phyloP scores from a whole-genome alignment of 2,888 invertebrate genomes.

The Argyra leucocephala region DNA sequence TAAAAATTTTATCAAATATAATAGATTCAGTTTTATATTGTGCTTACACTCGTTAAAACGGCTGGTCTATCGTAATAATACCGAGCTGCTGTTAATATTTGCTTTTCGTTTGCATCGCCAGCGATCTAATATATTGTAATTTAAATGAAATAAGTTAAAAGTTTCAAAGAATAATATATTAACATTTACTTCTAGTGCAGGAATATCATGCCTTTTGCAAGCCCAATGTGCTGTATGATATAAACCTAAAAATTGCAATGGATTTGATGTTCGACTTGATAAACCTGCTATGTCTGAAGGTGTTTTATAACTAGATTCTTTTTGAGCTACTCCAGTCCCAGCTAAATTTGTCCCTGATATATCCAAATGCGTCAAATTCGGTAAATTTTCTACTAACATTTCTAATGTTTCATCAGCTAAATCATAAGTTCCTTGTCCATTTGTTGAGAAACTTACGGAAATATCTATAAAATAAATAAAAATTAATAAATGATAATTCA shows the following conservation, averaged over 20 bases:
- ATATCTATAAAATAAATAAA: constrained; percentile 50
- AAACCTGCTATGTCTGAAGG: constrained; percentile 76
- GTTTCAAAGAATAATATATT: constrained; percentile 1
- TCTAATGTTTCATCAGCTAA: constrained; percentile 63
- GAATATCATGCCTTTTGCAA: constrained; percentile 81
- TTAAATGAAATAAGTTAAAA: constrained; percentile 12
- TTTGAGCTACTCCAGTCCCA: constrained; percentile 65
- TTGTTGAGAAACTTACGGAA: constrained; percentile 56
- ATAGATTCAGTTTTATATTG: constrained; percentile 2
- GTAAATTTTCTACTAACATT: constrained; percentile 62
- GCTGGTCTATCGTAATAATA: constrained; percentile 78
- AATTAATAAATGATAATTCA: too few relatives aligned
- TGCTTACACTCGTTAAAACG: constrained; percentile 51
- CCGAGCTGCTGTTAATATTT: constrained; percentile 74
- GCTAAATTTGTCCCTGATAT: constrained; percentile 95
- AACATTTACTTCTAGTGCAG: constrained; percentile 65
- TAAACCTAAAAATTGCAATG: constrained; percentile 82
- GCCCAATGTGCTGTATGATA: constrained; percentile 85
- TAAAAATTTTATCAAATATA: background rate
- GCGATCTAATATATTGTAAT: constrained; percentile 58
- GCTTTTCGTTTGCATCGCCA: constrained; percentile 83
- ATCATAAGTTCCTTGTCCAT: constrained; percentile 62
- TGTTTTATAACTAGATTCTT: constrained; percentile 38
- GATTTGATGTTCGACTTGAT: constrained; percentile 60
- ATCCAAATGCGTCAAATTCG: constrained; percentile 71